Percentiles rank a stretch among this genome's conserved stretches.
Conservation (phyloP, 2,888 invertebrate genomes). For the Cheiracanthium punctorium region DNA sequence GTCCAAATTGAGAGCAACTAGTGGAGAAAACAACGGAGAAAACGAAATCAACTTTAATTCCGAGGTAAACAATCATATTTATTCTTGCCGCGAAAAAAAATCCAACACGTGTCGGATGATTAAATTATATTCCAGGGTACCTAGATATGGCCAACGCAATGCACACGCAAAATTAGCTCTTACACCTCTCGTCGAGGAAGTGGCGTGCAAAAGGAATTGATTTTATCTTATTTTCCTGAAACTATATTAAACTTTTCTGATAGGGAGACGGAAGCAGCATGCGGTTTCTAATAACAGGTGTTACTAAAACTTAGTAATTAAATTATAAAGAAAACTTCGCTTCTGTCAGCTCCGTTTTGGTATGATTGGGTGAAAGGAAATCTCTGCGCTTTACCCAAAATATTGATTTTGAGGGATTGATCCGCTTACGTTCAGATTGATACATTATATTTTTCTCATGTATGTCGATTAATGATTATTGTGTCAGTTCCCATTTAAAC, state of each 20-base stretch:
- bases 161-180: background rate
- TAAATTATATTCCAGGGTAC: background rate
- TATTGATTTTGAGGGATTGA: too few relatives aligned
- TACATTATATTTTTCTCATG: too few relatives aligned
- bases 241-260: background rate
- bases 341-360: too few relatives aligned
- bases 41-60: background rate
- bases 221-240: slow-evolving; percentile 1
- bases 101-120: background rate
- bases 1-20: background rate
- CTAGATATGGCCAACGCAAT: background rate
- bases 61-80: background rate
- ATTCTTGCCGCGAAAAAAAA: background rate
- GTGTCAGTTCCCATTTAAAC: too few relatives aligned
- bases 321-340: too few relatives aligned
- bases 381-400: too few relatives aligned
- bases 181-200: background rate
- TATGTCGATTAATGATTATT: too few relatives aligned
- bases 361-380: too few relatives aligned
- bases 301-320: background rate
- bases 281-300: background rate
- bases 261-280: background rate
- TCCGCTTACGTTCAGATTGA: too few relatives aligned
- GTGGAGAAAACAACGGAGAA: background rate
- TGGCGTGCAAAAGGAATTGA: background rate